Evolutionary conservation across 2,113 vertebrate species (phyloP).

Genomic region (Chaenocephalus aceratus): DNA sequence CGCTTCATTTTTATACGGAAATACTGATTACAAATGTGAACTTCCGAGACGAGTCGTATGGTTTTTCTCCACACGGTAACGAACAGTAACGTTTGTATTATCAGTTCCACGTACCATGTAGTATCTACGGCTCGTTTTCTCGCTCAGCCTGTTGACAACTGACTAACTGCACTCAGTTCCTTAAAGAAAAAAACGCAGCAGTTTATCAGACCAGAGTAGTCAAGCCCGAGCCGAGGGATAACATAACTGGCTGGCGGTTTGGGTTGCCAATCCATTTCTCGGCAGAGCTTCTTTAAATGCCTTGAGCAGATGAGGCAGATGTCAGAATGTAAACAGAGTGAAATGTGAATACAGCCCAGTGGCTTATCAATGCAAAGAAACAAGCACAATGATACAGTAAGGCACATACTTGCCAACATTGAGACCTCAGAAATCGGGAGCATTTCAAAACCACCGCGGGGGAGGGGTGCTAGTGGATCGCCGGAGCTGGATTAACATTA

Average conservation of each 20-base stretch:
- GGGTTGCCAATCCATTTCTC: constrained; percentile 32
- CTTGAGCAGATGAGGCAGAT: constrained; percentile 46
- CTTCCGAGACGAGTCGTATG: neutral
- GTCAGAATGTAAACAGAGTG: constrained; percentile 55
- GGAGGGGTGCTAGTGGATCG: too few relatives aligned
- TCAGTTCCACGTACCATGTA: constrained; percentile 52
- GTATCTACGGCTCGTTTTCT: neutral
- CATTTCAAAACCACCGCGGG: too few relatives aligned
- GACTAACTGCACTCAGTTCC: constrained; percentile 68
- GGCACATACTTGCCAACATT: too few relatives aligned
- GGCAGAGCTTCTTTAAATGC: neutral
- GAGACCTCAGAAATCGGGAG: too few relatives aligned
- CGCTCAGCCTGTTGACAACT: constrained; percentile 77
- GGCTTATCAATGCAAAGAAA: neutral
- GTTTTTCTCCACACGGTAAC: neutral
- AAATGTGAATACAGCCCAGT: constrained; percentile 42
- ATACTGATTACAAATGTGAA: neutral
- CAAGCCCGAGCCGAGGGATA: constrained; percentile 32
- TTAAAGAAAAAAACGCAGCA: constrained; percentile 58
- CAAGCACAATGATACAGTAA: neutral
- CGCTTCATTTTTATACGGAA: constrained; percentile 33
- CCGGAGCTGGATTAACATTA: too few relatives aligned
- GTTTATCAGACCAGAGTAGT: constrained; percentile 60
- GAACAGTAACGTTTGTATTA: neutral
- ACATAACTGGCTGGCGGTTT: fast-evolving